Evolutionary conservation across 64 coral and sea anemone species (phyloP), one percentile per base, ranked within the genome.

Genomic region (Hydrozoanthus tunicans): DNA sequence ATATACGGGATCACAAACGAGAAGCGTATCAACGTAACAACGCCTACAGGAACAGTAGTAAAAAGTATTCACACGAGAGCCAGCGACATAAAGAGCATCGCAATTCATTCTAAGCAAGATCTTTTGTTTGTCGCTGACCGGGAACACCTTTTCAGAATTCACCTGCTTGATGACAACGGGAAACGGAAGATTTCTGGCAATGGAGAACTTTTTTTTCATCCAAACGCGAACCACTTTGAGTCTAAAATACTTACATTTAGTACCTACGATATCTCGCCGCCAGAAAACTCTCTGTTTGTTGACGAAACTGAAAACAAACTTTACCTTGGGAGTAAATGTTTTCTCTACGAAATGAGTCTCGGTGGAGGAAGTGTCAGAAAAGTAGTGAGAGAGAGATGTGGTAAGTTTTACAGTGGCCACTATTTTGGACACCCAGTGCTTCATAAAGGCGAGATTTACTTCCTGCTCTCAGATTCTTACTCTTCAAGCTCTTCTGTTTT

Each of bases 171-270:
- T 59, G 67, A 69, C 15, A 73, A 73, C 1, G 83, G 83, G 4
- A 73, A 73, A 11, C 83, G 83, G 20, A 86, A 73, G n/a, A 86
- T 86, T 20, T 86, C 83, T 2, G 83, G 83, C 5, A 86, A 66
- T 7, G 83, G 83, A 5, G 67, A 86, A 73, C 68, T 86, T 7
- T 86, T 86, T 17, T n/a, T 56, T 59, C 53, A 72, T 73, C 53
- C 56, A 14, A 73, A 26, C 14, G 83, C 83, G n/a, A 59, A 73
- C 55, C 83, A 86, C 8, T 86, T 73, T 9, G 83, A 86, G 68
- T 73, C 83, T 59, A 51, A 58, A 57, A 27, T 86, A 5, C 32
- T 32, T 6, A 43, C 5, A 13, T 71, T 71, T 23, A 58, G 51
- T 26, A 25, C 65, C 0, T 11, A 57, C 13, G 54, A 12, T 23